A percentile compares a stretch with the other conserved stretches of the same genome.
Conservation (phyloP, 2,888 invertebrate species). For the Drosophila stalkeri region DNA sequence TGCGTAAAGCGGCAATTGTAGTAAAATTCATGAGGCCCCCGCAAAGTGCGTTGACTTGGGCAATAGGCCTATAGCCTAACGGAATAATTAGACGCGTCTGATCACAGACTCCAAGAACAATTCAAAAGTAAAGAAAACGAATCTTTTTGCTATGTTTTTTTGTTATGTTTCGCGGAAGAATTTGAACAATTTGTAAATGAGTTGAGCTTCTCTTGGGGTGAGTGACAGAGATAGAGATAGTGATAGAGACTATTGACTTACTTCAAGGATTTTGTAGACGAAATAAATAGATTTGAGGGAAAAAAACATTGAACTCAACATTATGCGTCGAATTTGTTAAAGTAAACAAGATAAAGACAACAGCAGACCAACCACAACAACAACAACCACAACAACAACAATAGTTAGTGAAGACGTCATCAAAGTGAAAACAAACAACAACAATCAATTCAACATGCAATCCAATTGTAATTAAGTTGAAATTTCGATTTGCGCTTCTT, state of each 20-base stretch:
- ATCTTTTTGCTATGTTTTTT: constrained; percentile 34
- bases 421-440: constrained; percentile 15
- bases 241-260: constrained; percentile 68
- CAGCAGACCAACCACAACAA: constrained; percentile 2
- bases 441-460: constrained; percentile 33
- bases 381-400: constrained; percentile 1
- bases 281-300: constrained; percentile 47
- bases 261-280: constrained; percentile 71
- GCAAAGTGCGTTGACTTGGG: constrained; percentile 71
- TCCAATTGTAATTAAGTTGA: constrained; percentile 47
- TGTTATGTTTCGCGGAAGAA: constrained; percentile 68
- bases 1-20: constrained; percentile 79
- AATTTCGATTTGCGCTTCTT: constrained; percentile 21
- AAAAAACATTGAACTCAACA: constrained; percentile 73
- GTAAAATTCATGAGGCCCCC: constrained; percentile 74
- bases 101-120: background rate
- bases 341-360: constrained; percentile 43
- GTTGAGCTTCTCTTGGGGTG: constrained; percentile 16
- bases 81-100: constrained; percentile 53
- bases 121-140: constrained; percentile 48
- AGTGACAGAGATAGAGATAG: background rate
- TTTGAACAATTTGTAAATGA: constrained; percentile 75
- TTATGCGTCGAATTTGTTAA: constrained; percentile 57
- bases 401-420: constrained; percentile 19
- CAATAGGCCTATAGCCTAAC: constrained; percentile 60